Base-by-base conservation (phyloP, 2,113 vertebrate genomes). In the Acrocephalus kingi region DNA sequence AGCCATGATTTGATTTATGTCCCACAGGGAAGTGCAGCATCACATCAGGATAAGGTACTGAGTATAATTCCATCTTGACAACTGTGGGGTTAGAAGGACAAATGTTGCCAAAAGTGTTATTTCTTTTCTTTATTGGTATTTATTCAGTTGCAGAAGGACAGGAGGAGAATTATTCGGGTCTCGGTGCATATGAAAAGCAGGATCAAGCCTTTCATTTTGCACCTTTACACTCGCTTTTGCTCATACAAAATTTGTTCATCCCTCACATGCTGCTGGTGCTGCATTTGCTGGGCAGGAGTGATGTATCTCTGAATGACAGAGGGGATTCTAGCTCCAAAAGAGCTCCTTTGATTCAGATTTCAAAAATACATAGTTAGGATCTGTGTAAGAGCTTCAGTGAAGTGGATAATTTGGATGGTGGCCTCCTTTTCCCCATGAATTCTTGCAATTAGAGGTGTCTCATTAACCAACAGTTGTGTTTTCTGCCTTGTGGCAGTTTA, bases 11-110 rank as follows among this genome's bases (percentile, higher is more conserved):
- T 55, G 51, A 56, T 82, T 94, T 48, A 43, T 7, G 10, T 51
- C 46, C 49, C 33, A 35, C 33, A 9, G 7, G 17, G 7, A 88
- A 81, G 8, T 8, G 45, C 45, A 24, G 63, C 37, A 15, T 30
- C 33, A 0, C 31, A 4, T 62, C 20, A 28, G 51, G 69, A 23
- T n/a, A 69, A 66, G 71, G 43, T 52, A 27, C 33, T 7, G 48
- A 31, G 7, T 16, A 41, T 41, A 31, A 1, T 37, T 48, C 0
- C 0, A 5, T 49, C 62, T 54, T 30, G 48, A 18, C 8, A 49
- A 2, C 11, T 35, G 10, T 28, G 62, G 35, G 28, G 6, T 63
- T 63, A 72, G 52, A 66, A 48, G 43, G 35, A 63, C 10, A 46
- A 54, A 58, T 11, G 11, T 28, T 46, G 9, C 13, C 15, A 31